Base-by-base conservation (phyloP, 2,888 invertebrate species). In the Sturmia bella region DNA sequence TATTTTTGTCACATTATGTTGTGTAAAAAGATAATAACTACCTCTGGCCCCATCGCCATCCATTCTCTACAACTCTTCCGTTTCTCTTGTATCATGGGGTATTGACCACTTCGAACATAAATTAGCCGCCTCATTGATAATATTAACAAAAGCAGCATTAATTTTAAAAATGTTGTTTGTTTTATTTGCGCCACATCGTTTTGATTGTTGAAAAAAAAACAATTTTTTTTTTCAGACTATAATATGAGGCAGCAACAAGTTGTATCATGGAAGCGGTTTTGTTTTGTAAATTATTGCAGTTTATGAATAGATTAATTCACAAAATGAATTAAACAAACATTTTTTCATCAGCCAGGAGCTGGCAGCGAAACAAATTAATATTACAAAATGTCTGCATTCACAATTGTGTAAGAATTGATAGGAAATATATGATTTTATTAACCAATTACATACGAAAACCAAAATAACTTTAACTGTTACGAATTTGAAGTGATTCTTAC, bases 71-170 rank as follows among this genome's bases (percentile, higher is more conserved):
- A 32, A 17, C 19, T 41, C 15, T 12, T 11, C 39, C 39, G 21
- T 37, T 59, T 48, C 19, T 21, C n/a, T 21, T 3, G 13, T 19
- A 57, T 45, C 79, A 59, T 50, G 56, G 66, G 56, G 66, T 64
- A 66, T 73, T 82, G 82, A 82, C 77, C 75, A 66, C 64, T 72
- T 68, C 76, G 56, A 57, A 80, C 78, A 84, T 84, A 84, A 84
- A 84, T 84, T 84, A 83, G 81, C 61, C 72, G 72, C 79, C 81
- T 81, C 76, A 72, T 64, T 83, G 84, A 84, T 84, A 84, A 81
- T 75, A 32, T 78, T 70, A 41, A 78, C 41, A 43, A 52, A 72
- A 13, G 12, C 43, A 56, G 63, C 43, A 69, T 72, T 39, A 57
- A 74, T 61, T 82, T 74, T 41, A 54, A 70, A 70, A 50, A 48